Percentiles rank a stretch among this genome's conserved stretches.
Evolutionary conservation across 2,113 vertebrate genomes (phyloP).

Genomic region (Pagrus major): DNA sequence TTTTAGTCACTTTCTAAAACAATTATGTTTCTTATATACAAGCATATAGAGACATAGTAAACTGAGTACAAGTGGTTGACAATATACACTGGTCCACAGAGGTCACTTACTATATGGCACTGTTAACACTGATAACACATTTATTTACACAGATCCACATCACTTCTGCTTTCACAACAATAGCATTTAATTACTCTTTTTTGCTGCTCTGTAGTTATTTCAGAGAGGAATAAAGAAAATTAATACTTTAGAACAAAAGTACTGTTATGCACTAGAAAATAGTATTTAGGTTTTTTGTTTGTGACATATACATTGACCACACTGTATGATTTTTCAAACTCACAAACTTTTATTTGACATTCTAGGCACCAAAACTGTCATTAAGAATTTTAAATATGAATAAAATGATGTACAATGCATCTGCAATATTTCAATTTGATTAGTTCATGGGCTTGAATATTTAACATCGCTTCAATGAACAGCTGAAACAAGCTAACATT

Average conservation of each 20-base stretch:
- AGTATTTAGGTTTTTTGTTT: background rate
- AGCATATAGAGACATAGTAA: background rate
- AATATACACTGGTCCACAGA: background rate
- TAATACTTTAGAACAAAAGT: background rate
- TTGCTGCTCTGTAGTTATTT: background rate
- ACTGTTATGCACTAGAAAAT: background rate
- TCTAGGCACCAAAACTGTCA: no score
- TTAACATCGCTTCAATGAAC: background rate
- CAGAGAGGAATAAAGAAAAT: background rate
- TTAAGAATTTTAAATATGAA: background rate
- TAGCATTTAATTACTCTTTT: constrained; percentile 1
- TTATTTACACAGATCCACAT: background rate
- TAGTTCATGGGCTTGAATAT: background rate
- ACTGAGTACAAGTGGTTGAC: background rate
- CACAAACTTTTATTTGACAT: no score
- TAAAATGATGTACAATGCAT: background rate
- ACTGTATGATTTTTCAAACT: no score
- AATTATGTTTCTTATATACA: no score
- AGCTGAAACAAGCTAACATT: background rate
- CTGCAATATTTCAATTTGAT: background rate
- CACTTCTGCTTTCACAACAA: background rate
- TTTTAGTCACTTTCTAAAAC: no score
- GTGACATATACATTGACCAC: background rate
- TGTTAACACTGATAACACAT: background rate
- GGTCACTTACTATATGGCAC: no score